These are phyloP conservation scores for Oegoconia quadripuncta DNA, from an alignment of 2,888 invertebrate species.

Conservation along the genomic window DNA sequence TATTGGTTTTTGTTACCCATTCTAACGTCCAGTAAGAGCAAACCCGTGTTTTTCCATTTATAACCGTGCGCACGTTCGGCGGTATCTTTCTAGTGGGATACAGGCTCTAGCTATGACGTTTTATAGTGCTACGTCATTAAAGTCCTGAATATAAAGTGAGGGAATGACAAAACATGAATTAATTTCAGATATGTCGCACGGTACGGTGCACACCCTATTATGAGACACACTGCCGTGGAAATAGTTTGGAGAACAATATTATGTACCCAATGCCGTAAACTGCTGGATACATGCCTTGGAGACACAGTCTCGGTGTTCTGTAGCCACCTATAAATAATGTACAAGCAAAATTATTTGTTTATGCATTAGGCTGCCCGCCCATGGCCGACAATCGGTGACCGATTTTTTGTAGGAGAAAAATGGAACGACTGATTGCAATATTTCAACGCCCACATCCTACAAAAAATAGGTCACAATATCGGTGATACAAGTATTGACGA, in stretches of 20 bases:
- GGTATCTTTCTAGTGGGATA: constrained; percentile 56
- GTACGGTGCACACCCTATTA: constrained; percentile 56
- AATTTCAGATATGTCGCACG: constrained; percentile 76
- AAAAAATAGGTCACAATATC: too few relatives aligned
- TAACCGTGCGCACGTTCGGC: constrained; percentile 55
- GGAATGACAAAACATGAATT: constrained; percentile 78
- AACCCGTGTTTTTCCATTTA: constrained; percentile 73
- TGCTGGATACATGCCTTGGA: too few relatives aligned
- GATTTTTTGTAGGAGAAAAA: too few relatives aligned
- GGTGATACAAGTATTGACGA: too few relatives aligned
- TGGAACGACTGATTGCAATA: too few relatives aligned
- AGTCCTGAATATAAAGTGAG: constrained; percentile 72
- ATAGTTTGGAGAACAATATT: not conserved
- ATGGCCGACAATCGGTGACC: too few relatives aligned
- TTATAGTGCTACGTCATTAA: constrained; percentile 74
- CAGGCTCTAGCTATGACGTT: constrained; percentile 55
- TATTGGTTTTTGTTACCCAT: constrained; percentile 72
- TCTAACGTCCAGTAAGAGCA: constrained; percentile 71
- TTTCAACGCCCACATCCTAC: too few relatives aligned
- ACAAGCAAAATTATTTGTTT: too few relatives aligned
- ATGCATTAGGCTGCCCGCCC: too few relatives aligned
- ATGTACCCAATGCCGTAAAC: too few relatives aligned
- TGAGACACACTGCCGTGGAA: constrained; percentile 33
- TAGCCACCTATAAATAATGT: too few relatives aligned
- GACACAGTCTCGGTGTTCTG: too few relatives aligned